phyloP scores from a whole-genome alignment of 2,797 vertebrate genomes.

The Characodon lateralis region DNA sequence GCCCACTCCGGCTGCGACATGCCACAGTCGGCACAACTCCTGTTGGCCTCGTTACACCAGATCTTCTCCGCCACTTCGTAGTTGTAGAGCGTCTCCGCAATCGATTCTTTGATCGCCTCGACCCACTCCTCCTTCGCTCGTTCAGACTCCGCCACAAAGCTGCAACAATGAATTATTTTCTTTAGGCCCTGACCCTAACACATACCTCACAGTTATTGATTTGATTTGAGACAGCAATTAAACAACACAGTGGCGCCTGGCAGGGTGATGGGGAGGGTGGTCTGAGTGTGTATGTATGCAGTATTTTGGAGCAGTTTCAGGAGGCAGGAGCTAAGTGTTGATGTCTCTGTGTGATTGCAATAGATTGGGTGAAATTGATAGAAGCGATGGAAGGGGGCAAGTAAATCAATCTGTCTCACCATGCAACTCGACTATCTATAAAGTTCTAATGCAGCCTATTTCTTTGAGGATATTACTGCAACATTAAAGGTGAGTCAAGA shows the following conservation, averaged over 20 bases:
- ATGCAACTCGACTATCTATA: slow-evolving; percentile 46
- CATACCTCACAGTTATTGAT: slow-evolving; percentile 79
- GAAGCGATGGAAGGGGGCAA: slow-evolving; percentile 18
- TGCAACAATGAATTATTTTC: slow-evolving; percentile 85
- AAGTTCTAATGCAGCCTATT: slow-evolving; percentile 41
- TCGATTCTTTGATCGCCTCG: slow-evolving; percentile 94
- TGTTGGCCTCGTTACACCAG: slow-evolving; percentile 96
- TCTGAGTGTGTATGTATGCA: slow-evolving; percentile 2
- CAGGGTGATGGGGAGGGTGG: slow-evolving; percentile 55
- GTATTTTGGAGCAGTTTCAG: slow-evolving; percentile 51
- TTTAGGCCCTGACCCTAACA: slow-evolving; percentile 36
- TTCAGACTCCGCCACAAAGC: slow-evolving; percentile 94
- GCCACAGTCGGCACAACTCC: slow-evolving; percentile 92
- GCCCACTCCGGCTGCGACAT: slow-evolving; percentile 92
- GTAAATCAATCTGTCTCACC: slow-evolving; percentile 60
- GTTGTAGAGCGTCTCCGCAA: slow-evolving; percentile 95
- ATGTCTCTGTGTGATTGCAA: slow-evolving; percentile 47
- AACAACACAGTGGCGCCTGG: slow-evolving; percentile 71
- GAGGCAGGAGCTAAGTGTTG: slow-evolving; percentile 29
- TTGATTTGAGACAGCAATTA: slow-evolving; percentile 85
- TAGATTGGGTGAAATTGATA: slow-evolving; percentile 63
- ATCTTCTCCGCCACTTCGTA: slow-evolving; percentile 99
- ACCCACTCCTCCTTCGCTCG: slow-evolving; percentile 94
- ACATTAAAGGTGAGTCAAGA: slow-evolving; percentile 23
- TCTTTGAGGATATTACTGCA: slow-evolving; percentile 44